Base-by-base conservation (phyloP, 2,888 invertebrate genomes). In the Pyrrhosoma nymphula region DNA sequence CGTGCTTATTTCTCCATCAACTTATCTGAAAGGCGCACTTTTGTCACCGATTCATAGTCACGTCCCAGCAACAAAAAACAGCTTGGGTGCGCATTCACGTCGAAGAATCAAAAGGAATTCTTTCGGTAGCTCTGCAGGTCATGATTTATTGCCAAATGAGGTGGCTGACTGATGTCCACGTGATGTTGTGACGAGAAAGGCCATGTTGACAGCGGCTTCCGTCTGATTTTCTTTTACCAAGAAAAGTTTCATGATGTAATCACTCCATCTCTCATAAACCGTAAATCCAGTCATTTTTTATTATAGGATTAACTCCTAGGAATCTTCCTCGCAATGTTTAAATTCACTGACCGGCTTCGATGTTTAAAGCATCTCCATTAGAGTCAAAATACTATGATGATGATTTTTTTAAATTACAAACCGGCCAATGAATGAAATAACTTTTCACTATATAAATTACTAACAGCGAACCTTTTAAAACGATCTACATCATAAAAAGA, bases 71-170 rank as follows among this genome's bases (percentile, higher is more conserved):
- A 69, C 26, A 69, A 20, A 1, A 10, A 23, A 69, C 69, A 69
- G 8, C 35, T 82, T 35, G 14, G 14, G 82, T 16, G 35, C 35
- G 82, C 35, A 82, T 35, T 35, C 82, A 82, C 35, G 35, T 14
- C 35, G 82, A 82, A 4, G 16, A 14, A 35, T 82, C 82, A 35
- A 82, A 82, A 20, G 30, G 35, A 6, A 35, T 82, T 82, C 82
- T 82, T 60, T 82, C 82, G 35, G 82, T 82, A 82, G 82, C 82
- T 14, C 30, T 18, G 82, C 35, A 12, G 35, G 35, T 82, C 35
- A 35, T 82, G 30, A 82, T 82, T 82, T 82, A 82, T 82, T 82
- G 30, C 35, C 35, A 82, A 82, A 82, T 82, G 82, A 23, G 82
- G 14, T 26, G 20, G 69, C 69, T 14, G 47, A 12, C 26, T n/a